These are phyloP conservation scores for Pitangus sulphuratus DNA, from an alignment of 2,797 vertebrate genomes.

Conservation along the genomic window DNA sequence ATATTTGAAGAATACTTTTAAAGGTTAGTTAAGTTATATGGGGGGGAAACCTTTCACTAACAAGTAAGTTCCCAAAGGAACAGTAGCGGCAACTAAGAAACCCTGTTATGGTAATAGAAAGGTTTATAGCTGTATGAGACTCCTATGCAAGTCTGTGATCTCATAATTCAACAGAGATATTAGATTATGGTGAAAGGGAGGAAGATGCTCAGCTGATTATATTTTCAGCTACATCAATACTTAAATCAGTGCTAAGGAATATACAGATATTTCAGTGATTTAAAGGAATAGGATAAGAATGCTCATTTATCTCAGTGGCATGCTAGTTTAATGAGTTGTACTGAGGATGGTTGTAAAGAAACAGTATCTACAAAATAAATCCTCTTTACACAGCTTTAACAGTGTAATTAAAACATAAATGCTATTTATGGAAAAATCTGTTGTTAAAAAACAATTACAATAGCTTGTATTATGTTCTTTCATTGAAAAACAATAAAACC, in stretches of 20 bases:
- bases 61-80: not conserved
- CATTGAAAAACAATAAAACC: constrained; percentile 9
- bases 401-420: constrained; percentile 38
- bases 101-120: not conserved
- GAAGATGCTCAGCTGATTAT: not conserved
- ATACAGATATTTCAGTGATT: not conserved
- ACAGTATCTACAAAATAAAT: not conserved
- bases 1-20: not conserved
- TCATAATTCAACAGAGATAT: not conserved
- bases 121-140: not conserved
- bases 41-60: not conserved
- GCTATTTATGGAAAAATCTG: not conserved
- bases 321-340: not conserved
- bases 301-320: not conserved
- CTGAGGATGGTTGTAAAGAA: not conserved
- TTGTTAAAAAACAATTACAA: not conserved
- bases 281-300: not conserved
- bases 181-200: not conserved
- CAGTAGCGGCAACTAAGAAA: not conserved
- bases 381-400: not conserved
- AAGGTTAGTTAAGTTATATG: not conserved
- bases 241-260: not conserved
- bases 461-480: constrained; percentile 28
- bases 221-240: not conserved
- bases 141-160: not conserved